Conservation (phyloP, 1,140 invertebrate species). For the Ganaspis sp. region DNA sequence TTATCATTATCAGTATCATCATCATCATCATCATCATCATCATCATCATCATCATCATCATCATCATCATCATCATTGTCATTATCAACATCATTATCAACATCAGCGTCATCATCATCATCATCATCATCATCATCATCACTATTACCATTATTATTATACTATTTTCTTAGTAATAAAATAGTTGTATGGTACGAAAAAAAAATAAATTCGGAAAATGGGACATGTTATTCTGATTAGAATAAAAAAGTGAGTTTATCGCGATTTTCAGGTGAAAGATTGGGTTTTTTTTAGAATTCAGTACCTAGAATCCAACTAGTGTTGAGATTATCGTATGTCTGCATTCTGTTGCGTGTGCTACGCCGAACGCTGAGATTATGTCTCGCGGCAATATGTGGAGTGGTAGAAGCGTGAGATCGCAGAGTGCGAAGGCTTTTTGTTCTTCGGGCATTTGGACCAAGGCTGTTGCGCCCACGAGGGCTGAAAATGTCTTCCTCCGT, state of each 20-base stretch:
- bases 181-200: too few species aligned
- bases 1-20: too few species aligned
- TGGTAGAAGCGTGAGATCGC: conserved; percentile 64
- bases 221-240: background rate
- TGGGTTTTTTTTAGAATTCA: background rate
- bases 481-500: conserved; percentile 73
- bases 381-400: conserved; percentile 61
- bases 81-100: too few species aligned
- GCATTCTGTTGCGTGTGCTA: conserved; percentile 78
- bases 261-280: too few species aligned
- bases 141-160: too few species aligned
- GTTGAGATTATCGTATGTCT: conserved; percentile 77
- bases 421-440: conserved; percentile 67
- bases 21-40: too few species aligned
- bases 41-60: too few species aligned
- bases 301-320: conserved; percentile 78
- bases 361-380: conserved; percentile 75
- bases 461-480: conserved; percentile 58
- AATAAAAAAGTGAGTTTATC: background rate
- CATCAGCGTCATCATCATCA: too few species aligned
- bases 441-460: conserved; percentile 58
- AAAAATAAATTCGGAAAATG: too few species aligned
- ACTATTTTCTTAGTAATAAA: too few species aligned
- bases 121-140: too few species aligned
- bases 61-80: too few species aligned